Percentiles rank a stretch among this genome's conserved stretches.
Evolutionary conservation across 2,797 vertebrate species (phyloP).

Genomic region (Staurois parvus): DNA sequence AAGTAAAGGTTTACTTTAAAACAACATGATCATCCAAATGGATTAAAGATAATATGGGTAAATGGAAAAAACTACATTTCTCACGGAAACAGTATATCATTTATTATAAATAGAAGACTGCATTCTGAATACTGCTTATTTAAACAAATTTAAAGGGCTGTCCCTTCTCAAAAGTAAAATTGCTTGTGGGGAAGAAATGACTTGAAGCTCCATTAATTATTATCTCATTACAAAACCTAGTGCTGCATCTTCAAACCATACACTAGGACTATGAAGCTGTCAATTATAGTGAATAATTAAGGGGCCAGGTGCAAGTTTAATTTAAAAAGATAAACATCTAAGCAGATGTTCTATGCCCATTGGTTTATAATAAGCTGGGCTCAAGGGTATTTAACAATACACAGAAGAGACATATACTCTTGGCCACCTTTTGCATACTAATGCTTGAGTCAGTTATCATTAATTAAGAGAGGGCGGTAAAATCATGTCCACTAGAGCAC

Average conservation of each 20-base stretch:
- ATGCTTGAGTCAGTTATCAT: slow-evolving; percentile 11
- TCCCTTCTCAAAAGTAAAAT: slow-evolving; percentile 8
- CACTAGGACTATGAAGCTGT: slow-evolving; percentile 71
- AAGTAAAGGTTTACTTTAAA: background rate
- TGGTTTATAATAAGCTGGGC: slow-evolving; percentile 71
- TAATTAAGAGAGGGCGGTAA: slow-evolving; percentile 17
- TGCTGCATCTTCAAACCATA: slow-evolving; percentile 65
- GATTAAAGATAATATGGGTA: background rate
- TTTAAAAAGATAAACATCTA: slow-evolving; percentile 79
- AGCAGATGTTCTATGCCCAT: slow-evolving; percentile 75
- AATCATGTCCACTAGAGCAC: background rate
- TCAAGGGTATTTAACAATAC: slow-evolving; percentile 65
- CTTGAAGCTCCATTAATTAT: slow-evolving; percentile 74
- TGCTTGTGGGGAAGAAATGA: slow-evolving; percentile 66
- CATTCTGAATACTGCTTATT: slow-evolving; percentile 4
- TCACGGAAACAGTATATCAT: background rate
- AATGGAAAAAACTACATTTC: background rate
- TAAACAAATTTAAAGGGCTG: background rate
- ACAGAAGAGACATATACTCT: slow-evolving; percentile 35
- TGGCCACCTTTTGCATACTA: slow-evolving; percentile 44
- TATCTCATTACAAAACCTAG: slow-evolving; percentile 72
- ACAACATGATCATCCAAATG: background rate
- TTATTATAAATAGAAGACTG: slow-evolving; percentile 5
- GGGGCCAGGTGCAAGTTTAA: slow-evolving; percentile 76
- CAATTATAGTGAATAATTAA: slow-evolving; percentile 80